phyloP scores from a whole-genome alignment of 2,797 vertebrate species.

The Hydrolagus colliei region DNA sequence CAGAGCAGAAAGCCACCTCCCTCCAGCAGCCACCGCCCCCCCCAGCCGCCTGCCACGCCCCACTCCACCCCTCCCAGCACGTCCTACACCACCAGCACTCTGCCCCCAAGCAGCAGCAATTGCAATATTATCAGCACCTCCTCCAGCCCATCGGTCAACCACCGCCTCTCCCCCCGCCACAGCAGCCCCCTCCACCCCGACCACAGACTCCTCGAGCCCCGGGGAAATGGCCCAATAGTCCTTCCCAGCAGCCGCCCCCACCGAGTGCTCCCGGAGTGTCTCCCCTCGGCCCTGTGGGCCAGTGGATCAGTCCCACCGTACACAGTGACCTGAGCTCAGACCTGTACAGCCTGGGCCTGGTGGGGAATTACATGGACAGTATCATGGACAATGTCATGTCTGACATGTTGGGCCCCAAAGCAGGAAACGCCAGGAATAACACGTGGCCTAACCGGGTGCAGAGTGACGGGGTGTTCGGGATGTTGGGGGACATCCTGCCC shows the following conservation, averaged over 20 bases:
- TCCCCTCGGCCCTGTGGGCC: conserved; percentile 72
- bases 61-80: conserved; percentile 64
- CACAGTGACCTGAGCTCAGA: conserved; percentile 89
- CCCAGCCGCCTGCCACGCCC: conserved; percentile 49
- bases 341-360: conserved; percentile 89
- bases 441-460: conserved; percentile 98
- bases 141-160: conserved; percentile 80
- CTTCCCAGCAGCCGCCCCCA: conserved; percentile 65
- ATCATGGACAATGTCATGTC: conserved; percentile 63
- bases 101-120: conserved; percentile 53
- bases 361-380: conserved; percentile 96
- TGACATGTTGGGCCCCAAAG: conserved; percentile 92
- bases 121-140: conserved; percentile 90
- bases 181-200: conserved; percentile 51
- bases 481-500: conserved; percentile 84
- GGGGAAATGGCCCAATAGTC: conserved; percentile 76
- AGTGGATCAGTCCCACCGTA: conserved; percentile 72
- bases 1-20: conserved; percentile 76
- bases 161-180: conserved; percentile 43
- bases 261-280: conserved; percentile 72
- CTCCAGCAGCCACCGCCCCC: conserved; percentile 64
- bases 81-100: conserved; percentile 59
- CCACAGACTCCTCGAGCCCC: conserved; percentile 67
- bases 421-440: conserved; percentile 91
- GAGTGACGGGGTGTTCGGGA: conserved; percentile 76